Base-by-base conservation (phyloP, 2,888 invertebrate genomes). In the Drosophila rellima region DNA sequence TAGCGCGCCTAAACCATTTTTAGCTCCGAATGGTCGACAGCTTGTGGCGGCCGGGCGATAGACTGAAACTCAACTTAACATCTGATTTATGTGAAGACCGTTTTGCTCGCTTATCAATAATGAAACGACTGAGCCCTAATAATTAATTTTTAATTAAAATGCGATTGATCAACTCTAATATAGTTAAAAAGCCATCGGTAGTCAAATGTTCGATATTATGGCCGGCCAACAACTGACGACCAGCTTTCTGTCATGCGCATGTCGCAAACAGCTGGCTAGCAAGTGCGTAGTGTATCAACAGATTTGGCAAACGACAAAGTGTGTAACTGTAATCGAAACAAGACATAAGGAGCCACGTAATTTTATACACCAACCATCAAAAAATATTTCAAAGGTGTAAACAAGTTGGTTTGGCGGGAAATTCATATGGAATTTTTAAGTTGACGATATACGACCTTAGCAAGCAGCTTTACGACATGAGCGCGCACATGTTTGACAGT, bases 401-500 rank as follows among this genome's bases (percentile, higher is more conserved):
- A 15, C 3, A 26, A n/a, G 1, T n/a, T 20, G 1, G 13, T n/a
- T 26, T 20, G 3, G 6, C 3, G 4, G 7, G 0, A 15, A 7
- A 13, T 33, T 31, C n/a, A 8, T 33, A 20, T 0, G 4, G 7
- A 8, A 33, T n/a, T 17, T 35, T 18, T 23, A 1, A 10, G 20
- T 33, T n/a, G 8, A 8, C 23, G 8, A 39, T 17, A 39, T 20
- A 18, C 17, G 2, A 5, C 6, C 20, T 55, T 65, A 69, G 57
- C 74, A 69, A 8, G 1, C 64, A 74, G 69, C 61, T 33, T 62
- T n/a, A 1, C 0, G 18, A 5, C 54, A 20, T 10, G 0, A 42
- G 39, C 54, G 11, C 42, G 54, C 69, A 73, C 73, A 63, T 60
- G 73, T 31, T 57, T 48, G 4, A 4, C n/a, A 26, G n/a, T 7